These are phyloP conservation scores for Leptinotarsa peninsularis DNA, from an alignment of 2,888 invertebrate genomes.

Conservation along the genomic window DNA sequence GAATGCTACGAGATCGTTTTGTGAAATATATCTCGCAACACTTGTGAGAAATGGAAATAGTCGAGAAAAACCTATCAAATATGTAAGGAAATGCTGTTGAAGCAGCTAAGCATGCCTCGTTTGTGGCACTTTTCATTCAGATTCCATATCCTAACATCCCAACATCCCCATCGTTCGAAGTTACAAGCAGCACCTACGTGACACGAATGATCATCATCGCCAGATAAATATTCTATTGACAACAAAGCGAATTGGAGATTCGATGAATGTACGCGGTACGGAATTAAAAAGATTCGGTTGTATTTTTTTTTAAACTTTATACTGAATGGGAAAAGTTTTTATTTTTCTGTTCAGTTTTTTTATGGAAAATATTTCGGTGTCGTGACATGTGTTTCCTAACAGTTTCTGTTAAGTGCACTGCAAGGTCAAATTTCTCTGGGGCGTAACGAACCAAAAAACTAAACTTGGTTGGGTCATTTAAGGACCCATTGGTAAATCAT, in stretches of 20 bases:
- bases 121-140: slow-evolving; percentile 62
- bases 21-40: background rate
- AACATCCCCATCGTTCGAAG: slow-evolving; percentile 60
- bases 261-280: slow-evolving; percentile 1
- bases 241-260: slow-evolving; percentile 31
- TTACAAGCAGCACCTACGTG: slow-evolving; percentile 62
- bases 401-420: no score
- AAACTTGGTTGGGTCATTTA: no score
- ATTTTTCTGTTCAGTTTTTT: no score
- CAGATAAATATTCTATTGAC: slow-evolving; percentile 61
- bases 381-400: no score
- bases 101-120: slow-evolving; percentile 60
- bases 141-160: slow-evolving; percentile 56
- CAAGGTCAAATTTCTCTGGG: no score
- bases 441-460: no score
- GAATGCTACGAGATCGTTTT: background rate
- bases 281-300: background rate
- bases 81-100: slow-evolving; percentile 51
- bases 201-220: slow-evolving; percentile 33
- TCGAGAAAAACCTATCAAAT: background rate
- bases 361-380: no score
- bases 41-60: background rate
- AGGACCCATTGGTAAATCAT: no score
- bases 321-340: background rate
- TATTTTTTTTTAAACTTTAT: background rate